Conservation (phyloP, 2,113 vertebrate species). For the Eurystomus gularis region DNA sequence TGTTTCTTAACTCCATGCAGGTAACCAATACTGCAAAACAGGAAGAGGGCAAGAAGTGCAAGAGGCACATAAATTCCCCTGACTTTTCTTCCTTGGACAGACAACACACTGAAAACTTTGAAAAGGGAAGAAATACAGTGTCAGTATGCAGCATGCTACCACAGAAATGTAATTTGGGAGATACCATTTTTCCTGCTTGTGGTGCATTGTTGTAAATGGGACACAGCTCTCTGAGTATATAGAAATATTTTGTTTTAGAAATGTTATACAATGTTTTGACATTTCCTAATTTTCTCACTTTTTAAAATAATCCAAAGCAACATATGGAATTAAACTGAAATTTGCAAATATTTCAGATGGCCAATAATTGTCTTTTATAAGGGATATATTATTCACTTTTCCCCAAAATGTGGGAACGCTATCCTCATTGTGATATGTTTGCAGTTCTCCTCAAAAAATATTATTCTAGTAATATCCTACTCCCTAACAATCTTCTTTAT, state of each 20-base stretch:
- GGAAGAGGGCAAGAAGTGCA: neutral
- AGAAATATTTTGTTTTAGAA: neutral
- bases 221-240: neutral
- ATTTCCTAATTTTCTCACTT: neutral
- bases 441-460: neutral
- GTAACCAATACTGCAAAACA: neutral
- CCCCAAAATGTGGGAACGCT: neutral
- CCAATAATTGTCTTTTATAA: neutral
- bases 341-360: neutral
- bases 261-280: neutral
- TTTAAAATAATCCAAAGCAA: neutral
- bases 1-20: neutral
- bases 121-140: neutral
- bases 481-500: neutral
- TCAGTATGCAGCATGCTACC: neutral
- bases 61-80: neutral
- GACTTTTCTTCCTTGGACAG: neutral
- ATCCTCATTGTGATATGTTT: neutral
- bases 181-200: neutral
- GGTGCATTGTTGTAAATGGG: neutral
- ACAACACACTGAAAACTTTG: neutral
- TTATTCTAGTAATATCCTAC: neutral
- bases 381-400: neutral
- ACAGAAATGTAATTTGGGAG: neutral
- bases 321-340: neutral